A percentile compares a stretch with the other conserved stretches of the same genome.
Evolutionary conservation across 2,888 invertebrate genomes (phyloP).

Genomic region (Hydraecia micacea): DNA sequence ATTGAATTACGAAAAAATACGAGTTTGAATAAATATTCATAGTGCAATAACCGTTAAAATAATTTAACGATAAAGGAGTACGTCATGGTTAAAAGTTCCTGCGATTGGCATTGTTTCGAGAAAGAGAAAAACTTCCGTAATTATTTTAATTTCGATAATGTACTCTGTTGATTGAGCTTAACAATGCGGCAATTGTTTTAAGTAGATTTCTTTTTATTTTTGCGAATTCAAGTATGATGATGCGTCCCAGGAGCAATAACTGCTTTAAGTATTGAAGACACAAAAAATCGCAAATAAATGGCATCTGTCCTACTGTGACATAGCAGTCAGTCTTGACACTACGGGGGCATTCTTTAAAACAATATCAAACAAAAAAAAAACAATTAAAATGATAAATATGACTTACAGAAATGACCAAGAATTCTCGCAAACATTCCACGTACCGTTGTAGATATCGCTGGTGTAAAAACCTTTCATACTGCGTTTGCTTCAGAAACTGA

Average conservation of each 20-base stretch:
- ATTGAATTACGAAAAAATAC: slow-evolving; percentile 51
- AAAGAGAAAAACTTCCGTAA: slow-evolving; percentile 58
- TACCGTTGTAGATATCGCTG: slow-evolving; percentile 10
- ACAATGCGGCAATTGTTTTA: slow-evolving; percentile 60
- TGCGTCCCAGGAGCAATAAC: slow-evolving; percentile 29
- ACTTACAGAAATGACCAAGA: slow-evolving; percentile 10
- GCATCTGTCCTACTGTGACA: slow-evolving; percentile 39
- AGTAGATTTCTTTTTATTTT: slow-evolving; percentile 45
- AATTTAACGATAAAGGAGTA: slow-evolving; percentile 59
- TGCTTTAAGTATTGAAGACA: slow-evolving; percentile 25
- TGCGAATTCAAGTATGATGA: slow-evolving; percentile 25
- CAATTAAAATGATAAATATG: slow-evolving; percentile 18
- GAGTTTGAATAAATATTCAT: slow-evolving; percentile 61
- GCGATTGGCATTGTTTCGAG: slow-evolving; percentile 60
- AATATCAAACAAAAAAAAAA: neutral
- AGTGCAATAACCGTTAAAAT: slow-evolving; percentile 61
- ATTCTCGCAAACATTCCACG: slow-evolving; percentile 15
- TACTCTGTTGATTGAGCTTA: slow-evolving; percentile 55
- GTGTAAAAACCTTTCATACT: slow-evolving; percentile 30
- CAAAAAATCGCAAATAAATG: slow-evolving; percentile 30
- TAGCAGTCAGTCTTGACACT: slow-evolving; percentile 39
- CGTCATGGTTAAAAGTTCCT: slow-evolving; percentile 52
- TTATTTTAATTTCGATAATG: slow-evolving; percentile 60
- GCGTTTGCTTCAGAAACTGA: slow-evolving; percentile 26
- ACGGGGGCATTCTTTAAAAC: slow-evolving; percentile 7